Conservation (phyloP, 2,888 invertebrate species). For the Coecobrya sp. region DNA sequence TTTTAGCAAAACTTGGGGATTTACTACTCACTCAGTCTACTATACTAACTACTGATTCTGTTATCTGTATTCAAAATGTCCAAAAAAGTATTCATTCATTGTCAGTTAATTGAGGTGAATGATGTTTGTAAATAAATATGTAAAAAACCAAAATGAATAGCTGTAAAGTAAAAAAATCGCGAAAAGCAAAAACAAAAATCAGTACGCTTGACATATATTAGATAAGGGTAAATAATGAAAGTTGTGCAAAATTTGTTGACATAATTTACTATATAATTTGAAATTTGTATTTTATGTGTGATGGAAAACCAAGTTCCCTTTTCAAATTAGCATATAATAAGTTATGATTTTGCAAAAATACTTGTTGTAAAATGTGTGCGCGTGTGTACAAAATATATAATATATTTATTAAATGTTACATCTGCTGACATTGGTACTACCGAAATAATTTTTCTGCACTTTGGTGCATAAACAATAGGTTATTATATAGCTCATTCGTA, state of each 20-base stretch:
- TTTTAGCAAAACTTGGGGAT: too few species aligned
- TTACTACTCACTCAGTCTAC: too few species aligned
- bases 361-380: neutral
- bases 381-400: neutral
- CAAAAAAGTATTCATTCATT: neutral
- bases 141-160: neutral
- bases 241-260: neutral
- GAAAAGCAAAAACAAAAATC: conserved; percentile 64
- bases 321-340: neutral
- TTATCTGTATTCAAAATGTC: too few species aligned
- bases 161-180: neutral
- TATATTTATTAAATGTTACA: neutral
- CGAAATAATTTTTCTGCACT: conserved; percentile 39
- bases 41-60: too few species aligned
- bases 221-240: neutral
- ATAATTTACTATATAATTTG: neutral
- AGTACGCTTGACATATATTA: conserved; percentile 64
- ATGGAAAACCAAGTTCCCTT: neutral
- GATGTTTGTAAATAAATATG: neutral
- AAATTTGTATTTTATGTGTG: neutral
- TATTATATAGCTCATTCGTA: conserved; percentile 69
- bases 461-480: conserved; percentile 35
- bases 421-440: conserved; percentile 25
- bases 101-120: too few species aligned
- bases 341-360: neutral